phyloP scores from a whole-genome alignment of 1,140 invertebrate genomes.

The Meteorus sp. region DNA sequence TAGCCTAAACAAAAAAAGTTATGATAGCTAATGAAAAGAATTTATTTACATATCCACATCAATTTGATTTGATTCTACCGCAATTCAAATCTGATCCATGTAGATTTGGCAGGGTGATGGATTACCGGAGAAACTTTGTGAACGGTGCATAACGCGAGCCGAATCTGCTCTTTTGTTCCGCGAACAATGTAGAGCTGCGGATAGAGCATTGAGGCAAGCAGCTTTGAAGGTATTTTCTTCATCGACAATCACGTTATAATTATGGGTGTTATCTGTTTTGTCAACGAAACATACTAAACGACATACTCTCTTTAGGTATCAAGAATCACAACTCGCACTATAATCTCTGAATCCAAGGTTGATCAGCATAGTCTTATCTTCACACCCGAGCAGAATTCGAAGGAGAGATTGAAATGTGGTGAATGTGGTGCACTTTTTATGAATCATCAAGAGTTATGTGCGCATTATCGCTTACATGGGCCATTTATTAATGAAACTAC shows the following conservation, averaged over 20 bases:
- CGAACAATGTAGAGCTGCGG: constrained; percentile 56
- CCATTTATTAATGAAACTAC: constrained; percentile 42
- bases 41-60: too few relatives aligned
- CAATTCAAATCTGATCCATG: background rate
- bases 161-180: constrained; percentile 55
- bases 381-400: constrained; percentile 38
- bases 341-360: constrained; percentile 44
- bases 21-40: too few relatives aligned
- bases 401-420: constrained; percentile 43
- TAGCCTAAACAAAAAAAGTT: too few relatives aligned
- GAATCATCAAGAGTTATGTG: constrained; percentile 49
- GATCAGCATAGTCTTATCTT: constrained; percentile 49
- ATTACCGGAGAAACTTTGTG: constrained; percentile 55
- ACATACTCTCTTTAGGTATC: constrained; percentile 39
- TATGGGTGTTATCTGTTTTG: background rate
- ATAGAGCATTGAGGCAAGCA: constrained; percentile 53
- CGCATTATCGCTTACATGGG: constrained; percentile 44
- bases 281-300: background rate
- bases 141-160: constrained; percentile 53
- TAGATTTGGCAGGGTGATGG: constrained; percentile 57
- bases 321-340: constrained; percentile 37
- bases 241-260: too few relatives aligned
- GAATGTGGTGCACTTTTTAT: constrained; percentile 47
- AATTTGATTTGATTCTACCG: too few relatives aligned
- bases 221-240: constrained; percentile 45